Percentiles rank a stretch among this genome's conserved stretches.
Evolutionary conservation across 2,113 vertebrate genomes (phyloP).

Genomic region (Xiphorhynchus elegans): DNA sequence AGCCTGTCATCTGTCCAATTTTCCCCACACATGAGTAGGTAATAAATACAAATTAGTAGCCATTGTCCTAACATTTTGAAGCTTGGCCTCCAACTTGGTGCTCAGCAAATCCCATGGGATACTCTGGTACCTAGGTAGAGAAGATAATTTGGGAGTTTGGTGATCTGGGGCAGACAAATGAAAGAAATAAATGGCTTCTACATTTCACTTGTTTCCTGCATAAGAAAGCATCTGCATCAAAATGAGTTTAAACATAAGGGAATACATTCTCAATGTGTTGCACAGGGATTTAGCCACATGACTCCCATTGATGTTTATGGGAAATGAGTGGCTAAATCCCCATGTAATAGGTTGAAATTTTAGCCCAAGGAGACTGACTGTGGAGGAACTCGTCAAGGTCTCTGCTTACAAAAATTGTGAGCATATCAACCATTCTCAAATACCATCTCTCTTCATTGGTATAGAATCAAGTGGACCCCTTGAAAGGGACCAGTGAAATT

Average conservation of each 20-base stretch:
- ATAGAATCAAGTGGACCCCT: background rate
- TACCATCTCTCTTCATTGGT: background rate
- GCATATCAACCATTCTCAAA: background rate
- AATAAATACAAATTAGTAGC: constrained; percentile 55
- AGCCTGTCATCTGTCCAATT: constrained; percentile 26
- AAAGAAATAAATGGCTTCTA: constrained; percentile 58
- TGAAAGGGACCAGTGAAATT: constrained; percentile 2
- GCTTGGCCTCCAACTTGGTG: constrained; percentile 15
- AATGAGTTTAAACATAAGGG: constrained; percentile 62
- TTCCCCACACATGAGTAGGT: background rate
- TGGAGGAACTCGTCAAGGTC: constrained; percentile 46
- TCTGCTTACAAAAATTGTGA: constrained; percentile 45
- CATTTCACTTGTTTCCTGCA: constrained; percentile 24
- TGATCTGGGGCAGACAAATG: constrained; percentile 39
- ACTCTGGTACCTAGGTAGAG: background rate
- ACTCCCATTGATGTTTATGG: constrained; percentile 60
- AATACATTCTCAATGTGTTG: constrained; percentile 63
- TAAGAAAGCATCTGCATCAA: constrained; percentile 63
- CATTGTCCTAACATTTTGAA: constrained; percentile 6
- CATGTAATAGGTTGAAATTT: constrained; percentile 67
- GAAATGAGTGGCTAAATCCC: constrained; percentile 66
- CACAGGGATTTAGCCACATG: constrained; percentile 64
- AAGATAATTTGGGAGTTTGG: background rate
- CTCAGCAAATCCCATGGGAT: background rate
- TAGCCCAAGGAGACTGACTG: constrained; percentile 61